phyloP scores from a whole-genome alignment of 2,797 vertebrate genomes.

The Etheostoma nigrum region DNA sequence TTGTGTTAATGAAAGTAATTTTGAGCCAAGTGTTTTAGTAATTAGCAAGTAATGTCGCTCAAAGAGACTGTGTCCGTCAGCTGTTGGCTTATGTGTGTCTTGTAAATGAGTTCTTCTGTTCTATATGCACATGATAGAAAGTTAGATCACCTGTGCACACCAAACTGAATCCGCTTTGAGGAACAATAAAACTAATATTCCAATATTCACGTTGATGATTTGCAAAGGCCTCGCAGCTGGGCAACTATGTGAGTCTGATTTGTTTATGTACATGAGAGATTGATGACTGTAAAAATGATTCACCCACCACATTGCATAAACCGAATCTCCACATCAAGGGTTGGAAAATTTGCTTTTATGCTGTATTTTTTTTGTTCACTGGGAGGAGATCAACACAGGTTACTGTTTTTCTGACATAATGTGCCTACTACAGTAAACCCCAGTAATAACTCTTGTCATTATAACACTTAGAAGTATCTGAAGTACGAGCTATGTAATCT shows the following conservation, averaged over 20 bases:
- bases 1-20: slow-evolving; percentile 11
- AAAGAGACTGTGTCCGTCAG: slow-evolving; percentile 23
- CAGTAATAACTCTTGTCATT: slow-evolving; percentile 20
- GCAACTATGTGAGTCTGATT: slow-evolving; percentile 19
- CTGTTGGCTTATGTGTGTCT: slow-evolving; percentile 27
- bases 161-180: not conserved
- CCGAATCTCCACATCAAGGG: slow-evolving; percentile 45
- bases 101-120: slow-evolving; percentile 13
- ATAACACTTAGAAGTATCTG: not conserved
- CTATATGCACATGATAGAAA: slow-evolving; percentile 25
- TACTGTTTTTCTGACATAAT: slow-evolving; percentile 10
- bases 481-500: not conserved
- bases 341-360: slow-evolving; percentile 33
- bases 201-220: slow-evolving; percentile 40
- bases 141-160: slow-evolving; percentile 22
- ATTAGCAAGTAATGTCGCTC: slow-evolving; percentile 20
- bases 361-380: slow-evolving; percentile 40
- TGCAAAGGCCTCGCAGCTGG: slow-evolving; percentile 29
- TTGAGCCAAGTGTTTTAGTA: slow-evolving; percentile 21
- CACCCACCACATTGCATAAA: slow-evolving; percentile 32
- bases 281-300: slow-evolving; percentile 57
- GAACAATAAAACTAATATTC: slow-evolving; percentile 23
- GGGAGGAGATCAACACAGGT: slow-evolving; percentile 43
- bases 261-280: slow-evolving; percentile 44
- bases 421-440: slow-evolving; percentile 16